Percentiles rank a stretch among this genome's conserved stretches.
Evolutionary conservation across 2,797 vertebrate genomes (phyloP).

Genomic region (Onychomys torridus): DNA sequence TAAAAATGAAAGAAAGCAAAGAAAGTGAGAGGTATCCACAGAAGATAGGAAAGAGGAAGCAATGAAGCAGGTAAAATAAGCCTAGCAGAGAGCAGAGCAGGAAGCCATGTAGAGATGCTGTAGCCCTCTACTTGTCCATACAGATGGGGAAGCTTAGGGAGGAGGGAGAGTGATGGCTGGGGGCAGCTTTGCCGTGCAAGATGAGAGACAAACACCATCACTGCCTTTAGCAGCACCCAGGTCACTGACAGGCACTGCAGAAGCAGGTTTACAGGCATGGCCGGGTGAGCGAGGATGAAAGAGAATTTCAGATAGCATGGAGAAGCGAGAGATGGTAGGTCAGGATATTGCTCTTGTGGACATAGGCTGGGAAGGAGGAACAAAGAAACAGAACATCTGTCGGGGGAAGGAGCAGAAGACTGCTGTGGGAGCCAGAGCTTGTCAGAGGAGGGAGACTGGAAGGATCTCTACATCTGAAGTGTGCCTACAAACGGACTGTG

Average conservation of each 20-base stretch:
- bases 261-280: background rate
- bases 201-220: accelerated
- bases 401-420: background rate
- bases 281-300: background rate
- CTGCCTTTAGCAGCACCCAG: background rate
- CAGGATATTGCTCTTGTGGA: background rate
- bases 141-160: background rate
- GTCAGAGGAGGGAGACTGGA: background rate
- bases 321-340: background rate
- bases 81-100: background rate
- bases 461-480: background rate
- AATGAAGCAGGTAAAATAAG: background rate
- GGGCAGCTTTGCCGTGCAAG: too few relatives aligned
- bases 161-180: too few relatives aligned
- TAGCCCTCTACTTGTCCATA: too few relatives aligned
- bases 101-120: background rate
- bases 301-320: background rate
- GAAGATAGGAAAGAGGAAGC: background rate
- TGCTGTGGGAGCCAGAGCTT: accelerated
- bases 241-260: too few relatives aligned
- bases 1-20: background rate
- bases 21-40: background rate
- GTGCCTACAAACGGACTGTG: accelerated
- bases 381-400: background rate
- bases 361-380: background rate